These are phyloP conservation scores for Zhengitettix transpicula DNA, from an alignment of 2,888 invertebrate species.

Conservation along the genomic window DNA sequence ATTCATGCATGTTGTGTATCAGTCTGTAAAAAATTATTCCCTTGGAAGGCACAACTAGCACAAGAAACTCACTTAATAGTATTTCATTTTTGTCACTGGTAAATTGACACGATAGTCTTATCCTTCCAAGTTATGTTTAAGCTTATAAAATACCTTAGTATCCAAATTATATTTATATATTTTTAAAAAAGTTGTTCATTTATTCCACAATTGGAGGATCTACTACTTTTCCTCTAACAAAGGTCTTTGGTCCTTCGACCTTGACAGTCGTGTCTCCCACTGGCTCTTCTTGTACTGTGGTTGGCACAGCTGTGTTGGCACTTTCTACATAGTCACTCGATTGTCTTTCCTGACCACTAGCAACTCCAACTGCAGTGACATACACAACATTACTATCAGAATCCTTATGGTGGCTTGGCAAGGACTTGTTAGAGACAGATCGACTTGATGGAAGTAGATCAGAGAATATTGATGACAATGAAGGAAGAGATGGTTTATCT, in stretches of 20 bases:
- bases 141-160: too few species aligned
- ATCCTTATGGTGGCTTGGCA: conserved; percentile 30
- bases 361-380: conserved; percentile 22
- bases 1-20: conserved; percentile 6
- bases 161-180: background rate
- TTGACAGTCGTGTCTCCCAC: background rate
- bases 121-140: background rate
- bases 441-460: background rate
- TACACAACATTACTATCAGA: conserved; percentile 30
- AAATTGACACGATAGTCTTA: too few species aligned
- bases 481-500: background rate
- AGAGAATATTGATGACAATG: background rate
- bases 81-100: background rate
- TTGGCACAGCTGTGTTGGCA: conserved; percentile 1
- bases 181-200: background rate
- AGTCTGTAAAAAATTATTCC: background rate
- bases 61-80: conserved; percentile 2
- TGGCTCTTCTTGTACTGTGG: conserved; percentile 2
- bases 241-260: conserved; percentile 9
- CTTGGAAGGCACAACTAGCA: conserved; percentile 1
- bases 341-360: conserved; percentile 15
- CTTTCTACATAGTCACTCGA: background rate
- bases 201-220: conserved; percentile 6
- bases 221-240: conserved; percentile 7
- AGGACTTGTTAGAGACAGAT: background rate